Evolutionary conservation across 1,140 invertebrate genomes (phyloP).

Genomic region (Pseudomyrmex cubaensis): DNA sequence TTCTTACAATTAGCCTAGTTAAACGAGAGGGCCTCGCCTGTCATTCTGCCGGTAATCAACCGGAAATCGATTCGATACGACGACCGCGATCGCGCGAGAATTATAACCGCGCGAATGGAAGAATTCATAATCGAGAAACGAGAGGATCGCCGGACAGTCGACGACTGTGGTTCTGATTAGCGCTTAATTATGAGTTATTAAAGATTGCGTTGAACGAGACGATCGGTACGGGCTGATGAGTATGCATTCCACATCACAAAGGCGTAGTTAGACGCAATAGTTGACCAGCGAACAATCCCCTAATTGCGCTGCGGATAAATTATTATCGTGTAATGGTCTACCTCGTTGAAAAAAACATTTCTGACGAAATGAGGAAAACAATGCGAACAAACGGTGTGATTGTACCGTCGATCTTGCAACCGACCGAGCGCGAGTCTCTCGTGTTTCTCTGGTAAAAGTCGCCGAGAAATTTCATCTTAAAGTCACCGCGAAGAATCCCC

Average conservation of each 20-base stretch:
- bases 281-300: conserved; percentile 44
- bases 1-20: conserved; percentile 53
- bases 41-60: conserved; percentile 18
- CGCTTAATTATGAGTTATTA: conserved; percentile 56
- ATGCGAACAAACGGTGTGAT: conserved; percentile 1
- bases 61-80: conserved; percentile 53
- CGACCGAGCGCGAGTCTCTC: background rate
- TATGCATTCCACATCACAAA: conserved; percentile 23
- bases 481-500: background rate
- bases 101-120: conserved; percentile 12
- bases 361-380: background rate
- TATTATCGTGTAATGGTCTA: conserved; percentile 24
- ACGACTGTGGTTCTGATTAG: conserved; percentile 37
- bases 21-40: conserved; percentile 36
- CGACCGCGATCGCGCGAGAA: background rate
- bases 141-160: conserved; percentile 19
- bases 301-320: conserved; percentile 58
- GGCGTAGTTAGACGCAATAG: conserved; percentile 2
- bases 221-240: conserved; percentile 12
- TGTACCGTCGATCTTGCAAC: background rate
- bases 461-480: background rate
- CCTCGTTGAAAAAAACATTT: conserved; percentile 15
- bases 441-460: background rate
- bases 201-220: conserved; percentile 12
- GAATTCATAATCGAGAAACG: background rate